These are phyloP conservation scores for Dicrostonyx torquatus DNA, from an alignment of 2,797 vertebrate species.

Conservation along the genomic window DNA sequence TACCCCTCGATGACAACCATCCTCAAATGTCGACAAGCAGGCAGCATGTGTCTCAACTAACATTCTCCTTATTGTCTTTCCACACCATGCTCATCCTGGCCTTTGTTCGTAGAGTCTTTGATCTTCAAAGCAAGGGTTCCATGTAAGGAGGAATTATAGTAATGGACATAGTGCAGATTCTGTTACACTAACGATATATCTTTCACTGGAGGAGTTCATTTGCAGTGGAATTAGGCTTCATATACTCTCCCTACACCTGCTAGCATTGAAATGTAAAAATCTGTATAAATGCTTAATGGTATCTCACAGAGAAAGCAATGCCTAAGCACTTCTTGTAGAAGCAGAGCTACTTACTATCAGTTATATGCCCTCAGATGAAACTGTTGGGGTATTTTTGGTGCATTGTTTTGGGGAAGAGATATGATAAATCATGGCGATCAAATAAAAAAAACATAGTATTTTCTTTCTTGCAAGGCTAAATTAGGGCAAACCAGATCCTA, in stretches of 20 bases:
- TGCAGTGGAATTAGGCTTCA: constrained; percentile 14
- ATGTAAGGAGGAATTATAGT: background rate
- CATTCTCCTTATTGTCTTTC: background rate
- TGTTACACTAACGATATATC: background rate
- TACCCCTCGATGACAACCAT: background rate
- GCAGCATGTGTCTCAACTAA: background rate
- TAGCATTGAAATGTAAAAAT: constrained; percentile 33
- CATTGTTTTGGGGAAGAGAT: background rate
- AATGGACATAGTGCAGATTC: background rate
- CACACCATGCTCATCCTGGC: background rate
- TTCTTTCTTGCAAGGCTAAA: constrained; percentile 18
- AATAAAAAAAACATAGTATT: constrained; percentile 43
- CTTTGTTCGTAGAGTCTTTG: background rate
- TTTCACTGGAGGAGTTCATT: background rate
- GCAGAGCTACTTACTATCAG: background rate
- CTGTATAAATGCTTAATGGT: constrained; percentile 8
- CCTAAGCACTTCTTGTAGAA: background rate
- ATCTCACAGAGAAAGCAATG: background rate
- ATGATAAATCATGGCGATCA: background rate
- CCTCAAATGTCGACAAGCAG: background rate
- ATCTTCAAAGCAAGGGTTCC: background rate
- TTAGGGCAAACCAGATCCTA: constrained; percentile 28
- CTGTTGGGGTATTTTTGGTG: background rate
- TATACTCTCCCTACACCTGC: background rate
- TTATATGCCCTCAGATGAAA: background rate